Percentiles rank a stretch among this genome's conserved stretches.
phyloP scores from a whole-genome alignment of 2,888 invertebrate genomes.

The Agrochola lota region DNA sequence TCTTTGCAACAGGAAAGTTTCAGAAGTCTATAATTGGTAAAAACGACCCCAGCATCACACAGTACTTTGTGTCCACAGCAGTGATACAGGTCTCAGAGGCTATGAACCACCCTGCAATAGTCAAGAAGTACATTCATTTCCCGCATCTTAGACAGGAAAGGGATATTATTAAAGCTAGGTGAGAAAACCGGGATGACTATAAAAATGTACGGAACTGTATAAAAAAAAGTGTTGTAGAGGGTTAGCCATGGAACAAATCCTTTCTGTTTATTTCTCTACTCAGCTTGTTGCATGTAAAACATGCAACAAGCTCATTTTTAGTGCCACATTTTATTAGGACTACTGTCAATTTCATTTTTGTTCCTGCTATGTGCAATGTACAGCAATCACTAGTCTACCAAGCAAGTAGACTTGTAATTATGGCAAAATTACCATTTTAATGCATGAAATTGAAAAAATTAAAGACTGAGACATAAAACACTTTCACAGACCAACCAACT shows the following conservation, averaged over 20 bases:
- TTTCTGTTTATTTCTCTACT: background rate
- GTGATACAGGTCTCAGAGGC: constrained; percentile 86
- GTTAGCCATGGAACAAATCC: background rate
- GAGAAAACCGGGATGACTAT: constrained; percentile 12
- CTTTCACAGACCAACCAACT: background rate
- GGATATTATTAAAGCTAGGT: constrained; percentile 85
- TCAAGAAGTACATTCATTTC: constrained; percentile 87
- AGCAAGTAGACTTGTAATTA: background rate
- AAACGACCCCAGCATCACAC: constrained; percentile 82
- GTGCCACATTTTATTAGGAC: background rate
- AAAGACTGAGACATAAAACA: background rate
- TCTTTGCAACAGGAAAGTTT: constrained; percentile 85
- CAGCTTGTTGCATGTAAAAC: background rate
- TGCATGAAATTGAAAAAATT: background rate
- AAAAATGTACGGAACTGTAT: background rate
- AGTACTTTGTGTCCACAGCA: constrained; percentile 84
- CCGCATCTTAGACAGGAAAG: constrained; percentile 85
- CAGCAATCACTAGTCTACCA: background rate
- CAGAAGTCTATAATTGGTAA: constrained; percentile 84
- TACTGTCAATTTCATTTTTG: background rate
- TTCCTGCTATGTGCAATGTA: background rate
- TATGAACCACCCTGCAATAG: constrained; percentile 82
- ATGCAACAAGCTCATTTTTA: too few species aligned
- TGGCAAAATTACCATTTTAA: background rate
- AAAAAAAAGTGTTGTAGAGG: background rate